Conservation (phyloP, 2,888 invertebrate species). For the Temnothorax rugatulus region DNA sequence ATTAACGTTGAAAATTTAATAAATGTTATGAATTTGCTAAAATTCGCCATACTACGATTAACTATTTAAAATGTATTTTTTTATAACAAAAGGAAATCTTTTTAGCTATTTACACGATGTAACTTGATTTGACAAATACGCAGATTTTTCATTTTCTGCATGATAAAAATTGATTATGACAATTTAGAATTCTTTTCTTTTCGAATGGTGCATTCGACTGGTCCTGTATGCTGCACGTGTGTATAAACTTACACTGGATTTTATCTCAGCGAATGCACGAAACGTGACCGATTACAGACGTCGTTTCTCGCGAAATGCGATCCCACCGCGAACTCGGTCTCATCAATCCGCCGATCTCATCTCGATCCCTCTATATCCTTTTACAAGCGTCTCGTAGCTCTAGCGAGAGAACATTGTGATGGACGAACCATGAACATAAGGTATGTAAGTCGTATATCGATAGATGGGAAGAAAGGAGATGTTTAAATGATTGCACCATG, state of each 20-base stretch:
- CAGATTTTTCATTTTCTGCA: background rate
- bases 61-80: background rate
- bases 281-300: constrained; percentile 68
- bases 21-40: background rate
- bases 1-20: background rate
- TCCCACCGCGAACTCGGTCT: constrained; percentile 32
- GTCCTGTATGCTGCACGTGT: constrained; percentile 42
- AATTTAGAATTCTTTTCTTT: background rate
- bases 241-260: constrained; percentile 56
- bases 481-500: background rate
- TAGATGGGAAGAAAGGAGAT: constrained; percentile 16
- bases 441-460: constrained; percentile 45
- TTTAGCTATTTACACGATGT: background rate
- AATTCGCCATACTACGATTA: background rate
- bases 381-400: constrained; percentile 53
- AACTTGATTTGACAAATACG: background rate
- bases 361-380: constrained; percentile 53
- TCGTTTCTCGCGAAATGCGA: constrained; percentile 37
- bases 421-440: constrained; percentile 53
- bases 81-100: background rate
- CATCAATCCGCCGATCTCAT: constrained; percentile 27
- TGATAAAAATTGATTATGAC: background rate
- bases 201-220: background rate
- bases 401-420: constrained; percentile 56
- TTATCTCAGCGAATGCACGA: constrained; percentile 44